A percentile compares a stretch with the other conserved stretches of the same genome.
These are phyloP conservation scores for Anagrus nilaparvatae DNA, from an alignment of 1,140 invertebrate genomes.

Conservation along the genomic window DNA sequence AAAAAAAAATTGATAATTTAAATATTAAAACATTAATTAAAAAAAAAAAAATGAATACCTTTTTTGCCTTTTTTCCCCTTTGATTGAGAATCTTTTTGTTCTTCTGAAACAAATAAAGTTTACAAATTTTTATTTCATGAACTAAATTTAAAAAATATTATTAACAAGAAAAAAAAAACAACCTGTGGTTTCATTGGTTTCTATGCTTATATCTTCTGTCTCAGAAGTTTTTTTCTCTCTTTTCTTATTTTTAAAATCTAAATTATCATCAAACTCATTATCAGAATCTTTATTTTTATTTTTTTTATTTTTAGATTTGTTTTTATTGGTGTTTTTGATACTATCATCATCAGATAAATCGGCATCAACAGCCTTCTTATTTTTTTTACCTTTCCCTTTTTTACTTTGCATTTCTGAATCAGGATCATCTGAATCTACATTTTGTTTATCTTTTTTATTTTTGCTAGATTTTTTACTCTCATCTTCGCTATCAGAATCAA, in stretches of 20 bases:
- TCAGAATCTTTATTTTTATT: conserved; percentile 30
- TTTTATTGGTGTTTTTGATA: conserved; percentile 28
- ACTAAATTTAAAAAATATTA: too few relatives aligned
- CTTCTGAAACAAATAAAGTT: too few relatives aligned
- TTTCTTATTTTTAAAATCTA: conserved; percentile 42
- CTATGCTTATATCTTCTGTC: conserved; percentile 26
- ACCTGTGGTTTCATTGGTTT: too few relatives aligned
- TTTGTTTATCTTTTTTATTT: conserved; percentile 23
- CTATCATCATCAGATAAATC: conserved; percentile 34
- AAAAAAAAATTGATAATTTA: not conserved
- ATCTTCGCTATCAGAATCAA: conserved; percentile 32
- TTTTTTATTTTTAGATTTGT: conserved; percentile 45
- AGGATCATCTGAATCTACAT: conserved; percentile 18
- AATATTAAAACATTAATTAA: not conserved
- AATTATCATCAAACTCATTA: conserved; percentile 34
- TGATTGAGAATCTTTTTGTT: conserved; percentile 45
- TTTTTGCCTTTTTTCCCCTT: conserved; percentile 39
- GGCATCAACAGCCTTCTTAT: conserved; percentile 33
- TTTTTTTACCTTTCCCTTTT: conserved; percentile 28
- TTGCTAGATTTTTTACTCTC: conserved; percentile 16
- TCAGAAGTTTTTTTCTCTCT: conserved; percentile 33
- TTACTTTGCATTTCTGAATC: conserved; percentile 17
- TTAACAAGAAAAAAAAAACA: too few relatives aligned
- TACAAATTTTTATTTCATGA: too few relatives aligned
- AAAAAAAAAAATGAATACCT: conserved; percentile 5